A percentile compares a stretch with the other conserved stretches of the same genome.
Conservation (phyloP, 2,797 vertebrate genomes). For the Tiaroga cobitis region DNA sequence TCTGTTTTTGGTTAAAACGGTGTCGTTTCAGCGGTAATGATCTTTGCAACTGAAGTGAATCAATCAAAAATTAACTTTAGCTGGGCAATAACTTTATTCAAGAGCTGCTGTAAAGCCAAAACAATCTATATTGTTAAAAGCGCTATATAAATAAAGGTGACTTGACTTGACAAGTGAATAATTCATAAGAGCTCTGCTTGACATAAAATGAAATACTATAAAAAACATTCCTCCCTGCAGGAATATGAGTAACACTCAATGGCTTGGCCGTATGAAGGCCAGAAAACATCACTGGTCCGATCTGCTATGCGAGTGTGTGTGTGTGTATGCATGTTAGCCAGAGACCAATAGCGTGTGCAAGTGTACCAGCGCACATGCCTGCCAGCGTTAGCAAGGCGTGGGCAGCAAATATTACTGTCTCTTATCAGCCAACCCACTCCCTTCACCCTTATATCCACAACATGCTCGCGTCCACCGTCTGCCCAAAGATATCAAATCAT, state of each 20-base stretch:
- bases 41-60: too few species aligned
- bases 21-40: too few species aligned
- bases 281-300: background rate
- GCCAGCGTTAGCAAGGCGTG: slow-evolving; percentile 46
- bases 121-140: too few species aligned
- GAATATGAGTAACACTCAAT: slow-evolving; percentile 21
- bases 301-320: slow-evolving; percentile 13
- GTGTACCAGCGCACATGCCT: slow-evolving; percentile 48
- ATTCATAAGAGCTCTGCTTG: slow-evolving; percentile 22
- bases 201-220: slow-evolving; percentile 44
- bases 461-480: slow-evolving; percentile 42
- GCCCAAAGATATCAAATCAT: background rate
- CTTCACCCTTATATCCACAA: slow-evolving; percentile 27
- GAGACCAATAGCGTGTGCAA: slow-evolving; percentile 32
- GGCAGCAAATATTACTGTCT: slow-evolving; percentile 53
- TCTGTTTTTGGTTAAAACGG: too few species aligned
- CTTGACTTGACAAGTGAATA: slow-evolving; percentile 9
- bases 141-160: too few species aligned
- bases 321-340: slow-evolving; percentile 31
- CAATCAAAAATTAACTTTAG: too few species aligned
- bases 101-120: too few species aligned
- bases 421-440: slow-evolving; percentile 52
- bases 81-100: too few species aligned
- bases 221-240: slow-evolving; percentile 37
- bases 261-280: slow-evolving; percentile 1